Evolutionary conservation across 2,888 invertebrate species (phyloP).

Genomic region (Gymnoscelis rufifasciata): DNA sequence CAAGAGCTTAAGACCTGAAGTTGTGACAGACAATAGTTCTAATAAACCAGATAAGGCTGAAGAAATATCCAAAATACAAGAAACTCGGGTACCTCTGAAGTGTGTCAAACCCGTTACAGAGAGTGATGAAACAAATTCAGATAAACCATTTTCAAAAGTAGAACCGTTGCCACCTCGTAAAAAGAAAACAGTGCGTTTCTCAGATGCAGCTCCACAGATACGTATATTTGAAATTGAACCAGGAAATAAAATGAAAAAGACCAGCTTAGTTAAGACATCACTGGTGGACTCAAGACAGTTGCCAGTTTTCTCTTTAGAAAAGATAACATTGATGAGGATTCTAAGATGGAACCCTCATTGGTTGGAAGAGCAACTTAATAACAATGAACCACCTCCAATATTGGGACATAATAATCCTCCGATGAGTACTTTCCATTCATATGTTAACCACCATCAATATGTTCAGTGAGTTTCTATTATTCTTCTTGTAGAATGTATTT

Average conservation of each 20-base stretch:
- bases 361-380: constrained; percentile 77
- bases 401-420: constrained; percentile 67
- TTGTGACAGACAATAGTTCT: constrained; percentile 38
- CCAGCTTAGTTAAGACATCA: constrained; percentile 49
- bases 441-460: constrained; percentile 80
- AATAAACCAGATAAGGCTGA: constrained; percentile 8
- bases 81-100: constrained; percentile 46
- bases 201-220: constrained; percentile 43
- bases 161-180: constrained; percentile 45
- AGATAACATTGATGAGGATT: constrained; percentile 76
- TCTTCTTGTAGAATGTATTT: too few relatives aligned
- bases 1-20: constrained; percentile 46
- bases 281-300: constrained; percentile 46
- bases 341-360: constrained; percentile 83
- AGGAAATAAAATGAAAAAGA: constrained; percentile 62
- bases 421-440: constrained; percentile 75
- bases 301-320: constrained; percentile 56
- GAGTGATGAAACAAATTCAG: constrained; percentile 40
- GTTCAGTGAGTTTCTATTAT: constrained; percentile 59
- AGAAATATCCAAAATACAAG: constrained; percentile 17
- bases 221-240: constrained; percentile 58
- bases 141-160: constrained; percentile 56
- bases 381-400: constrained; percentile 76
- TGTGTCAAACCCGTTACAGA: constrained; percentile 48
- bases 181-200: constrained; percentile 59